A percentile compares a stretch with the other conserved stretches of the same genome.
These are phyloP conservation scores for Solea solea DNA, from an alignment of 2,113 vertebrate species.

Conservation along the genomic window DNA sequence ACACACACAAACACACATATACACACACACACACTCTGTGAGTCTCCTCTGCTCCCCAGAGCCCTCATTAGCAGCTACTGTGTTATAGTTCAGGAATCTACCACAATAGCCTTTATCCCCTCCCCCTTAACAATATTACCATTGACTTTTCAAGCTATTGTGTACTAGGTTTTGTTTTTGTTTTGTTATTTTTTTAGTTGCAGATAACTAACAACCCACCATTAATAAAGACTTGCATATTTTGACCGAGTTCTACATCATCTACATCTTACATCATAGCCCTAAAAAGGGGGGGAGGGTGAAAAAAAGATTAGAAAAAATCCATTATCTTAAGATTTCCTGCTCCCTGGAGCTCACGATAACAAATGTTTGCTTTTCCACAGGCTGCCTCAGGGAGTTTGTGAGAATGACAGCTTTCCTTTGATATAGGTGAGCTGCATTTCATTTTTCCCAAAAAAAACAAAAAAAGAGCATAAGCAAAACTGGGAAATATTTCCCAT, in stretches of 20 bases:
- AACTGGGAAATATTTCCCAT: background rate
- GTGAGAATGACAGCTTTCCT: background rate
- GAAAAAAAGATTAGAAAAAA: background rate
- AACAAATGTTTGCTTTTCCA: slow-evolving; percentile 17
- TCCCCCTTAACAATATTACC: background rate
- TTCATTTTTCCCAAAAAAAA: background rate
- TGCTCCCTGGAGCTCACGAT: background rate
- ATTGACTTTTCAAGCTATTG: background rate
- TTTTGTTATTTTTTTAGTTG: background rate
- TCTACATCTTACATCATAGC: background rate
- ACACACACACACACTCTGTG: too few species aligned
- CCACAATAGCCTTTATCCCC: slow-evolving; percentile 48
- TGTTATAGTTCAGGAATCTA: slow-evolving; percentile 63
- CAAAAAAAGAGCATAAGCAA: background rate
- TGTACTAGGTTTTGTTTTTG: background rate
- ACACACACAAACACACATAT: too few species aligned
- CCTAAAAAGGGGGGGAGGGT: background rate
- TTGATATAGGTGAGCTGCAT: background rate
- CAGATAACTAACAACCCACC: slow-evolving; percentile 2
- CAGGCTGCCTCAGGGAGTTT: background rate
- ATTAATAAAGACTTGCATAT: background rate
- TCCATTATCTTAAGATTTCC: background rate
- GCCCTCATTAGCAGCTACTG: slow-evolving; percentile 73
- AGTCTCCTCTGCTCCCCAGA: slow-evolving; percentile 55
- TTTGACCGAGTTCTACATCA: background rate